Conservation (phyloP, 1,140 invertebrate species). For the Drosophila auraria region DNA sequence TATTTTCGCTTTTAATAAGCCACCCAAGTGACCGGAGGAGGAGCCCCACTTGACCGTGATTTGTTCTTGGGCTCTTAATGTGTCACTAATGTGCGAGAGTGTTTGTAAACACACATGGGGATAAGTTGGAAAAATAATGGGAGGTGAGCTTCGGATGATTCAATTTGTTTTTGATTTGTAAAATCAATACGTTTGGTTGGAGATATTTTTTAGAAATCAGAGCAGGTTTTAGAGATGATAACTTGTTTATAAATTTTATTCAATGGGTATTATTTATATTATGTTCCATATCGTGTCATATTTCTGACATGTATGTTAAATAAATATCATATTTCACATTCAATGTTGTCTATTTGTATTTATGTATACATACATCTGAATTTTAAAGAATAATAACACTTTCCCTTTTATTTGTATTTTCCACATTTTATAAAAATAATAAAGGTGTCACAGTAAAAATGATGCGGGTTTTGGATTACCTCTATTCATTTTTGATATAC, state of each 20-base stretch:
- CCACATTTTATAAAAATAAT: too few relatives aligned
- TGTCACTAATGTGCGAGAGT: slow-evolving; percentile 33
- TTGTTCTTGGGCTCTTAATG: slow-evolving; percentile 41
- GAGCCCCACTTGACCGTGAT: slow-evolving; percentile 58
- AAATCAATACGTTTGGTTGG: not conserved
- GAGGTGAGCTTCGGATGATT: not conserved
- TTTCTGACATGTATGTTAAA: not conserved
- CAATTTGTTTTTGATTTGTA: not conserved
- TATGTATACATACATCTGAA: not conserved
- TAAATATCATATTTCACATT: not conserved
- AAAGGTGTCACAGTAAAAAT: too few relatives aligned
- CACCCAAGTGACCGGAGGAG: slow-evolving; percentile 23
- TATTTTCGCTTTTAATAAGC: slow-evolving; percentile 73
- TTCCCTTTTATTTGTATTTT: not conserved
- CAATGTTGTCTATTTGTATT: not conserved
- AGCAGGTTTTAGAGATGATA: not conserved
- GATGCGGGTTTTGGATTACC: too few relatives aligned
- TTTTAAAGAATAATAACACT: slow-evolving; percentile 3
- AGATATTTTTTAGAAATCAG: not conserved
- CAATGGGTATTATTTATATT: too few relatives aligned
- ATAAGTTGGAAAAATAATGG: not conserved
- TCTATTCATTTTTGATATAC: too few relatives aligned
- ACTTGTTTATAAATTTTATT: not conserved
- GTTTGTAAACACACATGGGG: not conserved
- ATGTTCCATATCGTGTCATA: too few relatives aligned